Evolutionary conservation across 2,797 vertebrate genomes (phyloP), one percentile per base, ranked within the genome.

Genomic region (Epinephelus coioides): DNA sequence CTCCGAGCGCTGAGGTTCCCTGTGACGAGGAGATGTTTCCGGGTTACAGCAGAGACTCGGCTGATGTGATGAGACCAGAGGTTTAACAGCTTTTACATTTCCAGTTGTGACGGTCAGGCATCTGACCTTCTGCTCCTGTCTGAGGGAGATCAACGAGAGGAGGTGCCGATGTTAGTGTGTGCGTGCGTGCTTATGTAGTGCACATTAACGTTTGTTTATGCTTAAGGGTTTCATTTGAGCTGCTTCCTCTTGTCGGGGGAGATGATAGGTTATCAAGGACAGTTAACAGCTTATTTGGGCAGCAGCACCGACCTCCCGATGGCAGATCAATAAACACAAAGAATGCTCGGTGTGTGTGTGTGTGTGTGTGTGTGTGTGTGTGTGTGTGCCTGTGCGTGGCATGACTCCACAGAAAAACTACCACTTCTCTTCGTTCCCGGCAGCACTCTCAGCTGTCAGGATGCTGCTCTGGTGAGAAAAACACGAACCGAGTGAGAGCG

Each of bases 221-320:
- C 83, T 80, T 4, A 46, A 82, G 78, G 84, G 69, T 78, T 79
- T 76, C 62, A 82, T 78, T 74, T 69, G 14, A 56, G 34, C 17
- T 75, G 59, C 40, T 57, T 46, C 51, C 78, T 46, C 44, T 66
- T n/a, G 51, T 50, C 6, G 0, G 54, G 74, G 57, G 6, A 66
- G 64, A 59, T 49, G 60, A 88, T 53, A 13, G 65, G 38, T 76
- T 70, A 79, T 71, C 9, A 2, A 60, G 68, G 23, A 55, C 67
- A 68, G 76, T 75, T 89, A 82, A 63, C 69, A 44, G 86, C 70
- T 65, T 75, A 73, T 76, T 73, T 74, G 68, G 61, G 61, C 65
- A 44, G 46, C 57, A 51, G 73, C 38, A 4, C 44, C 30, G 72
- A 73, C 80, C 78, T 66, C 66, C 74, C 7, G 8, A 68, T 68